Percentiles rank a stretch among this genome's conserved stretches.
Conservation (phyloP, 2,797 vertebrate genomes). For the Falco novaeseelandiae region DNA sequence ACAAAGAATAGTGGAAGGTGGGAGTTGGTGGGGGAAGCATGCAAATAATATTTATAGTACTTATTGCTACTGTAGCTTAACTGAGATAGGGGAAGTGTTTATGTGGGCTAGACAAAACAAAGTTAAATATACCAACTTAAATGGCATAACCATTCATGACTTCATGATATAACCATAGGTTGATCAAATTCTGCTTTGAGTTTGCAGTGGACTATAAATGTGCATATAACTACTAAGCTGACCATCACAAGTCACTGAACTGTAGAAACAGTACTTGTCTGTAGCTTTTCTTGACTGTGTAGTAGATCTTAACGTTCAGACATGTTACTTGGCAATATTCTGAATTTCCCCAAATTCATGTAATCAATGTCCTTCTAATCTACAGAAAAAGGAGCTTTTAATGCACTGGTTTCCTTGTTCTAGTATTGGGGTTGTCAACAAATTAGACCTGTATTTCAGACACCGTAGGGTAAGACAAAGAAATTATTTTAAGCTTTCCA, state of each 20-base stretch:
- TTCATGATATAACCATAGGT: neutral
- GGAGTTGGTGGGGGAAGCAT: neutral
- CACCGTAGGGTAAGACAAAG: neutral
- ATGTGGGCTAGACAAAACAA: neutral
- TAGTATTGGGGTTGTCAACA: neutral
- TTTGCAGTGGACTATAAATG: neutral
- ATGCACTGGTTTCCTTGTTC: neutral
- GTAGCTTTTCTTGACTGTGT: neutral
- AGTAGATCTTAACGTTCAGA: neutral
- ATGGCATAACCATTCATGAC: too few relatives aligned
- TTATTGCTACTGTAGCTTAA: neutral
- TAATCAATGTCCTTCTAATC: neutral
- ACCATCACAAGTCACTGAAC: rapidly evolving
- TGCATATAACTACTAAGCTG: neutral
- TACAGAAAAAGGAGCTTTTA: neutral
- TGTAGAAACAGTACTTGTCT: neutral
- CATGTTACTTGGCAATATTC: neutral
- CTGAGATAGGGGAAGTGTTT: neutral
- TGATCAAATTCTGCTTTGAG: neutral
- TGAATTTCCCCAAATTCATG: neutral
- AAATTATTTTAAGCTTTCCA: neutral
- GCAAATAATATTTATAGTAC: neutral
- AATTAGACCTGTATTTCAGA: neutral
- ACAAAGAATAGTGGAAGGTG: neutral
- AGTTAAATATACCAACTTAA: neutral